Percentiles rank a stretch among this genome's conserved stretches.
Evolutionary conservation across 2,797 vertebrate genomes (phyloP).

Genomic region (Protosalanx chinensis): DNA sequence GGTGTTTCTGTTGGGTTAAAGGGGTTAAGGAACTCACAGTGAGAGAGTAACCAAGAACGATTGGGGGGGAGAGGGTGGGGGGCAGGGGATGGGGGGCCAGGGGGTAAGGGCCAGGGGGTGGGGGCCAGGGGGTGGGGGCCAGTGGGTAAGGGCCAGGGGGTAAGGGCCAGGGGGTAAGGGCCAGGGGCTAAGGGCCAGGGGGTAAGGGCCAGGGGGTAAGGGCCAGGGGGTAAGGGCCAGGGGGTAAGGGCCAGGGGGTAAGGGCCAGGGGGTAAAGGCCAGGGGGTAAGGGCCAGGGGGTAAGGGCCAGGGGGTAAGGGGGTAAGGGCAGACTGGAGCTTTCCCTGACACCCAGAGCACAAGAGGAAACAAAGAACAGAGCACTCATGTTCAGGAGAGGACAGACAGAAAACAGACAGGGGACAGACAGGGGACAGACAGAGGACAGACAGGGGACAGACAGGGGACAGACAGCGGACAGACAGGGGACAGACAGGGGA

Average conservation of each 20-base stretch:
- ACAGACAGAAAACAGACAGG: too few species aligned
- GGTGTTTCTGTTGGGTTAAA: neutral
- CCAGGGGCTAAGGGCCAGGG: conserved; percentile 14
- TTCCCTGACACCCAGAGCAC: neutral
- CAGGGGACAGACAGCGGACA: too few species aligned
- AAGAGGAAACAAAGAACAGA: neutral
- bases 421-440: too few species aligned
- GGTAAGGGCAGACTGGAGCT: neutral
- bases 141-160: conserved; percentile 26
- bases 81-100: neutral
- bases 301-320: too few species aligned
- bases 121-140: neutral
- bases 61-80: conserved; percentile 35
- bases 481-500: too few species aligned
- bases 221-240: conserved; percentile 20
- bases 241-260: conserved; percentile 28
- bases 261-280: neutral
- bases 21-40: conserved; percentile 7
- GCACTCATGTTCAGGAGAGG: neutral
- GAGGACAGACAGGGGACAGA: too few species aligned
- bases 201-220: neutral
- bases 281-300: conserved; percentile 24
- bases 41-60: neutral
- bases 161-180: conserved; percentile 7
- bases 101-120: conserved; percentile 28